Evolutionary conservation across 1,140 invertebrate genomes (phyloP).

Genomic region (Kradibia gibbosae): DNA sequence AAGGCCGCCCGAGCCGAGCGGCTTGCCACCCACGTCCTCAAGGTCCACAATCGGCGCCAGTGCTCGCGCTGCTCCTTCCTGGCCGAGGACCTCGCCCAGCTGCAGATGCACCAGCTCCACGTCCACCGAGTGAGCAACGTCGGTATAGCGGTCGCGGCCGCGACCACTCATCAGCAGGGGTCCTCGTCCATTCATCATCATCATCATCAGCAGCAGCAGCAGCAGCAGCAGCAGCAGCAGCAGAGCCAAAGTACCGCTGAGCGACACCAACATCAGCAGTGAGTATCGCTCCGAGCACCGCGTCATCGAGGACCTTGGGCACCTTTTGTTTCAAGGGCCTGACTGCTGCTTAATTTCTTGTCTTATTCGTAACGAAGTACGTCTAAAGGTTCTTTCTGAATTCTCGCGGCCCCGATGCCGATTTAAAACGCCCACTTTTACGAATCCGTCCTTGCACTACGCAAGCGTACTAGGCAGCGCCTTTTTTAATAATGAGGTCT

Average conservation of each 20-base stretch:
- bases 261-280: slow-evolving; percentile 60
- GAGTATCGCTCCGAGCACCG: not conserved
- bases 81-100: slow-evolving; percentile 84
- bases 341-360: no score
- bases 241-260: slow-evolving; percentile 49
- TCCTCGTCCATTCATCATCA: slow-evolving; percentile 49
- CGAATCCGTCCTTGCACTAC: no score
- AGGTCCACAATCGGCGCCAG: slow-evolving; percentile 91
- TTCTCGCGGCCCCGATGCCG: no score
- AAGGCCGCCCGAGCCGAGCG: slow-evolving; percentile 90
- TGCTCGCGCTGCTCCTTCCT: slow-evolving; percentile 90
- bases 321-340: no score
- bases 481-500: no score
- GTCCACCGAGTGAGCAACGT: slow-evolving; percentile 70
- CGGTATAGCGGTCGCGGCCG: slow-evolving; percentile 50
- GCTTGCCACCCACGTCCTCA: slow-evolving; percentile 88
- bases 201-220: slow-evolving; percentile 47
- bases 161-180: slow-evolving; percentile 28
- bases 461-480: no score
- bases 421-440: no score
- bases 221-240: slow-evolving; percentile 40
- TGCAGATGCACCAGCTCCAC: slow-evolving; percentile 81
- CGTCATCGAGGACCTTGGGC: no score
- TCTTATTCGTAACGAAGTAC: no score
- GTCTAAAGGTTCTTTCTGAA: no score